phyloP scores from a whole-genome alignment of 2,797 vertebrate species.

The Enteromius paludinosus region DNA sequence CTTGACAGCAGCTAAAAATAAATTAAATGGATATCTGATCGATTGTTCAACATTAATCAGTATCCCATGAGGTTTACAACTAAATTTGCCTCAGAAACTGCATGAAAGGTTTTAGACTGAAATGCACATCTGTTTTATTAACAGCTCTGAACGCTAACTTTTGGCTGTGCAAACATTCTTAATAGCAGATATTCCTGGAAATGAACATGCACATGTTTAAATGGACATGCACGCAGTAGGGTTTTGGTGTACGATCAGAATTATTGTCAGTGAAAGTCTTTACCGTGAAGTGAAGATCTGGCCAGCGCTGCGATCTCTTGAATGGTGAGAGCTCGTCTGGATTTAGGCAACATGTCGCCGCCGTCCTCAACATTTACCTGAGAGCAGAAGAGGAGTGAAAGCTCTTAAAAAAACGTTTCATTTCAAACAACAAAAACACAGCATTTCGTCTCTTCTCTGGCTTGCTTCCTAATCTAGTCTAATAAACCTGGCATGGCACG shows the following conservation, averaged over 20 bases:
- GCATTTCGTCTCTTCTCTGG: not conserved
- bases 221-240: not conserved
- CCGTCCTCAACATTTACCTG: conserved; percentile 98
- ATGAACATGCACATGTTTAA: not conserved
- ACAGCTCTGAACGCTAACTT: too few species aligned
- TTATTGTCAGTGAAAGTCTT: not conserved
- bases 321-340: conserved; percentile 94
- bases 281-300: conserved; percentile 94
- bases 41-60: not conserved
- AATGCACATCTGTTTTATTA: not conserved
- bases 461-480: not conserved
- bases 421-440: not conserved
- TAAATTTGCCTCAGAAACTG: not conserved
- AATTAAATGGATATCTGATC: not conserved
- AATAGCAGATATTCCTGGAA: not conserved
- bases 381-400: conserved; percentile 51
- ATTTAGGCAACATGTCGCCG: conserved; percentile 96
- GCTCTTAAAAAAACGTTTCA: conserved; percentile 1
- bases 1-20: not conserved
- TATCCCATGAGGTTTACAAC: not conserved
- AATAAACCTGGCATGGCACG: not conserved
- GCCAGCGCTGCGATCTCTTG: conserved; percentile 97
- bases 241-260: not conserved
- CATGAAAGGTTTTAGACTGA: not conserved
- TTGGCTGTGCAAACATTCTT: not conserved